Evolutionary conservation across 2,113 vertebrate species (phyloP).

Genomic region (Melozone crissalis): DNA sequence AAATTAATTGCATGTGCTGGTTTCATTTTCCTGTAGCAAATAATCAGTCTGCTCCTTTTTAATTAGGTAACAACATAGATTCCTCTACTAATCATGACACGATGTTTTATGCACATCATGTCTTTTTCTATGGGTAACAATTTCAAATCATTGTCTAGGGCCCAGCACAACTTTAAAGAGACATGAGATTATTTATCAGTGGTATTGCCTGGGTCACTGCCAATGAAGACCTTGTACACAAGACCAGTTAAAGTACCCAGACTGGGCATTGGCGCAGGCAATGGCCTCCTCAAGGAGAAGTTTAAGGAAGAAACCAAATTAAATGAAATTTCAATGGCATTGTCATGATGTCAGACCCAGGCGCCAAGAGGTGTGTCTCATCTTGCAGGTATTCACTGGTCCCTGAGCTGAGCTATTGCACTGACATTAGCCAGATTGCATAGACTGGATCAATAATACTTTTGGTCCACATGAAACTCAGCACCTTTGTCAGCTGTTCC

Average conservation of each 20-base stretch:
- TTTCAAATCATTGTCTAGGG: neutral
- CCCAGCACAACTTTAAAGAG: neutral
- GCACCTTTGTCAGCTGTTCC: neutral
- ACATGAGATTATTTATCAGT: neutral
- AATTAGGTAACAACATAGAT: slow-evolving; percentile 52
- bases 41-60: slow-evolving; percentile 51
- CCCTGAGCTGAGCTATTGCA: neutral
- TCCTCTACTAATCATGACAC: slow-evolving; percentile 10
- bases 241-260: neutral
- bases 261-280: neutral
- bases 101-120: neutral
- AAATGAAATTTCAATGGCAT: neutral
- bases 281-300: neutral
- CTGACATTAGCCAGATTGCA: neutral
- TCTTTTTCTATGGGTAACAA: neutral
- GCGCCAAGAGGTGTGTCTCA: neutral
- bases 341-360: neutral
- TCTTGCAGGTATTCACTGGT: neutral
- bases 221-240: neutral
- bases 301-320: neutral
- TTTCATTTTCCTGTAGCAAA: slow-evolving; percentile 54
- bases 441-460: neutral
- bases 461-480: neutral
- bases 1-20: slow-evolving; percentile 59
- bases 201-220: neutral